These are phyloP conservation scores for Aromia moschata DNA, from an alignment of 2,888 invertebrate species.

Conservation along the genomic window DNA sequence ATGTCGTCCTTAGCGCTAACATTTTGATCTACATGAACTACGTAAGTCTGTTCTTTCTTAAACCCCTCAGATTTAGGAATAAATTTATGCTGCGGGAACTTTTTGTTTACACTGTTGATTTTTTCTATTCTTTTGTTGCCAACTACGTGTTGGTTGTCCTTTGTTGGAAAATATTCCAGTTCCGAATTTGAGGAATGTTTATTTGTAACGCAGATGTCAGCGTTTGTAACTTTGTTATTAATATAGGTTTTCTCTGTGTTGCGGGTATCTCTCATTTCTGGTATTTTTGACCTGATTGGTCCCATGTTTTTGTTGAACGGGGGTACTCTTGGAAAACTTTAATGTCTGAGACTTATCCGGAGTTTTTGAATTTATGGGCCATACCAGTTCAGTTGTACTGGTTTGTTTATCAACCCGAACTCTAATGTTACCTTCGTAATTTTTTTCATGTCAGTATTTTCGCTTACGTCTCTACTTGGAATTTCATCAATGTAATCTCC, in stretches of 20 bases:
- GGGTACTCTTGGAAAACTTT: conserved; percentile 1
- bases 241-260: not conserved
- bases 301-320: not conserved
- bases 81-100: not conserved
- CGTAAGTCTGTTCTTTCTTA: conserved; percentile 20
- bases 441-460: not conserved
- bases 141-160: conserved; percentile 11
- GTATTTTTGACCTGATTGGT: conserved; percentile 21
- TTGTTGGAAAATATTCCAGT: conserved; percentile 26
- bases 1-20: not conserved
- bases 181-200: conserved; percentile 12
- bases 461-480: conserved; percentile 26
- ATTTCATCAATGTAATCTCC: conserved; percentile 20
- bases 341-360: not conserved
- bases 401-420: conserved; percentile 32
- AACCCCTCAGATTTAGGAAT: not conserved
- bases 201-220: not conserved
- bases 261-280: conserved; percentile 21
- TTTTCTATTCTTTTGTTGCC: conserved; percentile 5
- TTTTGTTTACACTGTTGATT: not conserved
- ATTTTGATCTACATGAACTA: conserved; percentile 7
- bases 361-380: conserved; percentile 14
- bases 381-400: conserved; percentile 34
- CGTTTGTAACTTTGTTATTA: conserved; percentile 5
- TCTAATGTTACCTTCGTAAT: not conserved